Conservation (phyloP, 2,113 vertebrate species). For the Oenanthe melanoleuca region DNA sequence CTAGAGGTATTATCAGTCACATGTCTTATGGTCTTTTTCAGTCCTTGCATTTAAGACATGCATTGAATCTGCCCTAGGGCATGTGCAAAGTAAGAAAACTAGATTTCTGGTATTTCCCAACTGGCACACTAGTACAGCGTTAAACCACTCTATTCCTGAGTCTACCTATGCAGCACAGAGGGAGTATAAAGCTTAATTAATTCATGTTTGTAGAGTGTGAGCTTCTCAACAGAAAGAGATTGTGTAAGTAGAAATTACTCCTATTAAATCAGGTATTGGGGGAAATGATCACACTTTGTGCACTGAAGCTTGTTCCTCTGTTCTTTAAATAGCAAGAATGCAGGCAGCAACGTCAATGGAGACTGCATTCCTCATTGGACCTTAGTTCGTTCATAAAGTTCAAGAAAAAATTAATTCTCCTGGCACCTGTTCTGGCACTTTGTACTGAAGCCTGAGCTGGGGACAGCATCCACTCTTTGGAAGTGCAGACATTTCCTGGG, state of each 20-base stretch:
- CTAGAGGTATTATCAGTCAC: background rate
- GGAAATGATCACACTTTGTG: background rate
- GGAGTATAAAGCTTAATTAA: slow-evolving; percentile 55
- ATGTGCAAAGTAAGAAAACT: background rate
- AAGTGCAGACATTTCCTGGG: slow-evolving; percentile 8
- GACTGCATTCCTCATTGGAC: background rate
- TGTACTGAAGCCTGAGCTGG: background rate
- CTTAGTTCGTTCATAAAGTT: slow-evolving; percentile 9
- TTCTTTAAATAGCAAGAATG: background rate
- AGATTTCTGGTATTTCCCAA: slow-evolving; percentile 1
- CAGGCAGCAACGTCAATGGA: background rate
- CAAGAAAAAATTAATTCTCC: background rate
- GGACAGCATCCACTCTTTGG: background rate
- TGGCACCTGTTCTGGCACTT: background rate
- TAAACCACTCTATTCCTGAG: slow-evolving; percentile 21
- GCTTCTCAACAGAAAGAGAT: slow-evolving; percentile 13
- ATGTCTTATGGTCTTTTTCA: background rate
- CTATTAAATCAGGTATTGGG: background rate
- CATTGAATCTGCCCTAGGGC: background rate
- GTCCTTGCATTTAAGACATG: background rate
- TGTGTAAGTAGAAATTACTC: slow-evolving; percentile 8
- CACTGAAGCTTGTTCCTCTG: background rate
- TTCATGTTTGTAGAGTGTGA: slow-evolving; percentile 2
- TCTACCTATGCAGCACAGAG: background rate
- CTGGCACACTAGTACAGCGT: background rate